A percentile compares a stretch with the other conserved stretches of the same genome.
phyloP scores from a whole-genome alignment of 2,888 invertebrate genomes.

The Tetragnatha montana region DNA sequence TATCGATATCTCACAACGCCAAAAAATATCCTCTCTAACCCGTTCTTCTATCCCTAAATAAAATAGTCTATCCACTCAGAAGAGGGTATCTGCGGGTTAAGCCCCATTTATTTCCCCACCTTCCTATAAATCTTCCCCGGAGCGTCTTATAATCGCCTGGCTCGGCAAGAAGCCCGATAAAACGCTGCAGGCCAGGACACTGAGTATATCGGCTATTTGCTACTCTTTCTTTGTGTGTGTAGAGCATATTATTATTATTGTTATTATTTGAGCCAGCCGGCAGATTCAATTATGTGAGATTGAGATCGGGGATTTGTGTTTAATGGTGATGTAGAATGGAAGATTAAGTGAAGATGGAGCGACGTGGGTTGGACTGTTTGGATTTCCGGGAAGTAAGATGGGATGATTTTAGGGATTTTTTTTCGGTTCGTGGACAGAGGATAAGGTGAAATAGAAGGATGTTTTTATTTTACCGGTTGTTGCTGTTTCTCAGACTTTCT shows the following conservation, averaged over 20 bases:
- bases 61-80: background rate
- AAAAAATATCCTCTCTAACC: background rate
- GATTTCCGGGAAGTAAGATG: no score
- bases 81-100: slow-evolving; percentile 5
- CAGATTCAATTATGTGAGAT: slow-evolving; percentile 46
- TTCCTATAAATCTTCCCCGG: slow-evolving; percentile 39
- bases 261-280: slow-evolving; percentile 17
- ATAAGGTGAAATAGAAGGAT: no score
- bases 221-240: background rate
- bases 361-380: no score
- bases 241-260: slow-evolving; percentile 45
- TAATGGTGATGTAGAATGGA: background rate
- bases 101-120: slow-evolving; percentile 50
- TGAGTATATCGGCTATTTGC: slow-evolving; percentile 41
- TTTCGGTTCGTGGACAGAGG: no score
- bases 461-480: no score
- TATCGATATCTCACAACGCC: no score
- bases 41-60: background rate
- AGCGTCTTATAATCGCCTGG: slow-evolving; percentile 24
- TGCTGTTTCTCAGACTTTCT: no score
- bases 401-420: no score
- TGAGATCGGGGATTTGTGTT: slow-evolving; percentile 28
- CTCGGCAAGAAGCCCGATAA: slow-evolving; percentile 34
- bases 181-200: slow-evolving; percentile 20
- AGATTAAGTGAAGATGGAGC: background rate